Conservation (phyloP, 2,888 invertebrate species). For the Protonemura montana region DNA sequence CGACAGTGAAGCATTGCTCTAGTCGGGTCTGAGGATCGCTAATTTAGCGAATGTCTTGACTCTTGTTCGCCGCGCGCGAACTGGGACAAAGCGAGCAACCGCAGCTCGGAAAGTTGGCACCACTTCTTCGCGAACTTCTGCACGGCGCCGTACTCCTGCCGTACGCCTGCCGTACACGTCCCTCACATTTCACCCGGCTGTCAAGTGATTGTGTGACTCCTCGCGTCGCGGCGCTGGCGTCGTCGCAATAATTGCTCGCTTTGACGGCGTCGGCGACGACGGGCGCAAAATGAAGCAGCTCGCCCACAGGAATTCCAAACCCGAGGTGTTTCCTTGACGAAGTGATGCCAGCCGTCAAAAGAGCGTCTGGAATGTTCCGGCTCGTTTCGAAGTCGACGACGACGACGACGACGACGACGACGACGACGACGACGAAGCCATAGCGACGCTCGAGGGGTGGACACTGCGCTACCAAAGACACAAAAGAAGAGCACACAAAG, state of each 20-base stretch:
- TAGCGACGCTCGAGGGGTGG: constrained; percentile 1
- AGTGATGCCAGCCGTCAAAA: constrained; percentile 23
- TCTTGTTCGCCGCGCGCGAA: constrained; percentile 15
- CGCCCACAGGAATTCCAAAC: constrained; percentile 43
- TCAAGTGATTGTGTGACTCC: neutral
- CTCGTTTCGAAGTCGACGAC: neutral
- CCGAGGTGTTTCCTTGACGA: constrained; percentile 31
- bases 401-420: neutral
- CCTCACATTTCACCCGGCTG: neutral
- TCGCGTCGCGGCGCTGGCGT: neutral
- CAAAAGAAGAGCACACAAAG: neutral
- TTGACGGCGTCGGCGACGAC: neutral
- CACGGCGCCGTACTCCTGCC: neutral
- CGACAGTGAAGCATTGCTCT: constrained; percentile 36
- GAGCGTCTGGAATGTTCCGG: constrained; percentile 39
- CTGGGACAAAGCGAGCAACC: constrained; percentile 26
- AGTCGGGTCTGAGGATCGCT: constrained; percentile 30
- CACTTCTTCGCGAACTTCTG: neutral
- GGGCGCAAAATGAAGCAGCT: constrained; percentile 34
- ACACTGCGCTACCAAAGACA: neutral
- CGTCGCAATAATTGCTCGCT: constrained; percentile 30
- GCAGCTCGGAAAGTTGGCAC: neutral
- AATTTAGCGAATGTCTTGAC: constrained; percentile 38
- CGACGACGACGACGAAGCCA: neutral
- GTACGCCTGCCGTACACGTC: constrained; percentile 1